Base-by-base conservation (phyloP, 2,797 vertebrate genomes). In the Sebastes steindachneri region DNA sequence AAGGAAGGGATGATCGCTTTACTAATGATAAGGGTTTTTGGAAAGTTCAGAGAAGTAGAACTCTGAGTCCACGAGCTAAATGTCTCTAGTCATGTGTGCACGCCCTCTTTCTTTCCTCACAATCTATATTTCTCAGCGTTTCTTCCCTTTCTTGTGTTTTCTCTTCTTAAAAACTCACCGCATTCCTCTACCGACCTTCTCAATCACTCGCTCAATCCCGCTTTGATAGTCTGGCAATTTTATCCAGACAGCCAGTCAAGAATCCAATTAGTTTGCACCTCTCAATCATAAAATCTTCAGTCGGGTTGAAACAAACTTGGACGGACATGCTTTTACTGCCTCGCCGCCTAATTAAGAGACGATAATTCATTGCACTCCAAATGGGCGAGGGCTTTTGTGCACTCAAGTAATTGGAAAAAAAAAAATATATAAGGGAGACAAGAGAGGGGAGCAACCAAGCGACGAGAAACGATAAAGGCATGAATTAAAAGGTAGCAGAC, bases 251-350 rank as follows among this genome's bases (percentile, higher is more conserved):
- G 79, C 64, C 83, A 88, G 87, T 89, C 67, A 80, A 86, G 86
- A 93, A 95, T 88, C 93, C 92, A 95, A 95, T 95, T 95, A 95
- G 90, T 89, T 88, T 89, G 90, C 84, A 66, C 84, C 90, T 86
- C 90, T 95, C 90, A 92, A 94, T 93, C 93, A 93, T 91, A 88
- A 89, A 91, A 94, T 94, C 92, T 93, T 93, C 88, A 86, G 80
- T 86, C 75, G 78, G 83, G 80, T 89, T 93, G 91, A 93, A 94
- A 91, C 91, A 91, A 93, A 94, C 88, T 93, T 93, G 87, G 91
- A 91, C 89, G 88, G 91, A 86, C 91, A 88, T 79, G 80, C 89
- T 87, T 93, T 92, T 87, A 87, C 87, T 72, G 68, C 86, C 83
- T 85, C 64, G 51, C 86, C 70, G 80, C 79, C 90, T 94, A 94